Base-by-base conservation (phyloP, 2,888 invertebrate genomes). In the Pachliopta kotzebuea region DNA sequence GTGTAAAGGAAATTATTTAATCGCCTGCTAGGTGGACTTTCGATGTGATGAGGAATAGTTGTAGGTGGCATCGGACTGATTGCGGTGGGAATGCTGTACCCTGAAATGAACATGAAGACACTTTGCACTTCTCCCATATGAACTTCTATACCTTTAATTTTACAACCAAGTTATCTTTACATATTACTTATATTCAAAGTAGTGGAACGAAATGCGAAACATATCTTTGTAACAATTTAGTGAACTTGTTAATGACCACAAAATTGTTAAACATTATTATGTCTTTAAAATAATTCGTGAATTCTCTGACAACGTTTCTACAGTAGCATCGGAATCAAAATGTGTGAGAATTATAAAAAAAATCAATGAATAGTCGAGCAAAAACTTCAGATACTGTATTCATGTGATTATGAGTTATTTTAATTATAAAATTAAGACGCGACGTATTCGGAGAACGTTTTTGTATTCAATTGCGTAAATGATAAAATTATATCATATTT, bases 301-400 rank as follows among this genome's bases (percentile, higher is more conserved):
- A 52, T 52, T 9, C 14, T 52, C 8, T n/a, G 20, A n/a, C n/a
- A n/a, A 20, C 20, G 20, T 49, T 52, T 52, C 7, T 20, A 52
- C 4, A 52, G 4, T n/a, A 21, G n/a, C 21, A 11, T 21, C 21
- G 45, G 18, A 45, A 11, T 52, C 26, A 20, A 26, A 42, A 20
- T 49, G 31, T 37, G 20, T 58, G 57, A 26, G 42, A 53, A 53
- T 29, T 37, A 58, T 45, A 45, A 63, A 58, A n/a, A n/a, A 45
- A 55, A 6, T 31, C 20, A n/a, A 54, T 54, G 26, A 55, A 45
- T 54, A 17, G 29, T 14, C 21, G 0, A 2, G 26, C 26, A 58
- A 63, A 63, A 59, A 63, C 57, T 21, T 31, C n/a, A 14, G 31
- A 37, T 14, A 37, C 37, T 17, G 45, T 54, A 62, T 45, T 45